phyloP scores from a whole-genome alignment of 2,113 vertebrate species.

The Oreocharis arfaki region DNA sequence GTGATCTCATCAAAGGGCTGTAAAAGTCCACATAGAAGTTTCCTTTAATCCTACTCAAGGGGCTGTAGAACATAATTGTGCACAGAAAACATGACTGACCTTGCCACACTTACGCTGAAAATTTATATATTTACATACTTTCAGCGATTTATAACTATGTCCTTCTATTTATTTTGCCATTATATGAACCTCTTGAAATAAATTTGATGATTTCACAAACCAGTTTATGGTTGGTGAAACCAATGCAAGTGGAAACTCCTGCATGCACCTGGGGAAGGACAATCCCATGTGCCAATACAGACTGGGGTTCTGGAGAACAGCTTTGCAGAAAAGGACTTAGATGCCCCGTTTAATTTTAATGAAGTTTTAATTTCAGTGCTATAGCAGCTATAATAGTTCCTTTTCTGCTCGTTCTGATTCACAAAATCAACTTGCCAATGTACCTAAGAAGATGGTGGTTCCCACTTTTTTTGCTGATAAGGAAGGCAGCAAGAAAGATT shows the following conservation, averaged over 20 bases:
- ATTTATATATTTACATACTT: background rate
- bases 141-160: background rate
- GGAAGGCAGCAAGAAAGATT: background rate
- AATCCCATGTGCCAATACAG: background rate
- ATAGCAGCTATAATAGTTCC: background rate
- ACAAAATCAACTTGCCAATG: background rate
- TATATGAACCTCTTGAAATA: background rate
- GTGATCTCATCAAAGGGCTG: background rate
- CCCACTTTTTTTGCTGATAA: background rate
- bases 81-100: background rate
- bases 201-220: background rate
- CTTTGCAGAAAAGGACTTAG: background rate
- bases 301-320: background rate
- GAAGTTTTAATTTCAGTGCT: background rate
- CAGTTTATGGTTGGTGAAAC: background rate
- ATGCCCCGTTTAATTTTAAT: background rate
- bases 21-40: background rate
- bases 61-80: background rate
- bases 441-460: background rate
- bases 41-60: background rate
- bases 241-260: background rate
- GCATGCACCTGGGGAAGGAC: background rate
- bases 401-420: background rate
- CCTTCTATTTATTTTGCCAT: background rate
- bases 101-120: background rate